These are phyloP conservation scores for Scaptomyza flava DNA, from an alignment of 2,888 invertebrate genomes.

Conservation along the genomic window DNA sequence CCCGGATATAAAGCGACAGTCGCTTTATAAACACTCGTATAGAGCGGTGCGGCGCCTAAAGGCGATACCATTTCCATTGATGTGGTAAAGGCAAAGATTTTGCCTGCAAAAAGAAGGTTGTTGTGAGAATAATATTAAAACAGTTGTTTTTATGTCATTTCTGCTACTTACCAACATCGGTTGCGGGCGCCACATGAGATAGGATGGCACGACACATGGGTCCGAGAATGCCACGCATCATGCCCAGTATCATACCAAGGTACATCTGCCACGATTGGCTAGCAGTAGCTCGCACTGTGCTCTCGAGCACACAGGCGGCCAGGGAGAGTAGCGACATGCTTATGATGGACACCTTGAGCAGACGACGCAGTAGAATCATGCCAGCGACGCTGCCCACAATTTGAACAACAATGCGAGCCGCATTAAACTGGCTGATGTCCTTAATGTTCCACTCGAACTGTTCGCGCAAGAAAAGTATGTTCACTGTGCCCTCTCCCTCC, in stretches of 20 bases:
- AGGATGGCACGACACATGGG: conserved; percentile 84
- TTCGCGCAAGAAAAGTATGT: conserved; percentile 85
- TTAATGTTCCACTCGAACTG: conserved; percentile 83
- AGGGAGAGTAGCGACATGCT: conserved; percentile 80
- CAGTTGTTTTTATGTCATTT: no score
- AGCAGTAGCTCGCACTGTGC: conserved; percentile 83
- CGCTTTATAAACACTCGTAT: conserved; percentile 87
- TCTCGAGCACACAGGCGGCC: conserved; percentile 81
- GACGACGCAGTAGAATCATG: conserved; percentile 86
- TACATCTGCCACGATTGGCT: conserved; percentile 81
- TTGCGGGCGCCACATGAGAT: conserved; percentile 81
- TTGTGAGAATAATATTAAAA: background rate
- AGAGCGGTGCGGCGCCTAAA: conserved; percentile 87
- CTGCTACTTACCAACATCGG: conserved; percentile 83
- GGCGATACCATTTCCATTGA: conserved; percentile 88
- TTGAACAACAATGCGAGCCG: conserved; percentile 85
- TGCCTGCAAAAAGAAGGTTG: conserved; percentile 81
- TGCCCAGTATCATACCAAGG: conserved; percentile 78
- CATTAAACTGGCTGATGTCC: conserved; percentile 83
- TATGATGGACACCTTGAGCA: conserved; percentile 80
- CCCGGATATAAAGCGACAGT: conserved; percentile 85
- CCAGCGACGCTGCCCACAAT: conserved; percentile 87
- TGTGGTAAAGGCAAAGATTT: conserved; percentile 89
- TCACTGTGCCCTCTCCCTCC: conserved; percentile 84
- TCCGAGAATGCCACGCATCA: conserved; percentile 81